Base-by-base conservation (phyloP, 2,888 invertebrate species). In the Nemapogon koenigi region DNA sequence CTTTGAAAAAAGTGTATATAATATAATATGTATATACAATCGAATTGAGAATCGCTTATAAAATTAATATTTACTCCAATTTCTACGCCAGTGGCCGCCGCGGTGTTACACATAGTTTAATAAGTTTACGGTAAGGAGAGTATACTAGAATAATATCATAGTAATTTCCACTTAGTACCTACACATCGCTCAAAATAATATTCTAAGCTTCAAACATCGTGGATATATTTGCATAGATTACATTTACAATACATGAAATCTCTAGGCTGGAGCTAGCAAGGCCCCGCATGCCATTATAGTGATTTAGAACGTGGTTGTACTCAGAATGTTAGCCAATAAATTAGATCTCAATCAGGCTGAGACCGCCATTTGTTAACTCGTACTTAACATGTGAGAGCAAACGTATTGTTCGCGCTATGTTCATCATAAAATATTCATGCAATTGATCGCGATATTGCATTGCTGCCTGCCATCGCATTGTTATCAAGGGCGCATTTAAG, bases 321-420 rank as follows among this genome's bases (percentile, higher is more conserved):
- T 59, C 63, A 64, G 68, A 69, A 70, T 65, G 65, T 54, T 62
- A 59, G 59, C 64, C 68, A 62, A 63, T 75, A 75, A 73, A 73
- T 75, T 71, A 64, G 73, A 75, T 75, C 70, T 65, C 72, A 73
- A 75, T 75, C 73, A 71, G 65, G 48, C 49, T 58, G 59, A 59
- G 61, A 62, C 70, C 62, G 59, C 59, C 58, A 67, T 72, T 70
- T 65, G 64, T 70, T 64, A 65, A 33, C 59, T 59, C 55, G 54
- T 41, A 47, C 41, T 44, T 44, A 43, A 43, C 38, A 41, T 41
- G 45, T 40, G 46, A 41, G 43, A 40, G 42, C 10, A 35, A 40
- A 17, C 33, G 28, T 28, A 33, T 39, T 16, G 33, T 15, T 11
- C 33, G 1, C 27, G 14, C 10, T 10, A 10, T 22, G 10, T 25